Base-by-base conservation (phyloP, 2,113 vertebrate genomes). In the Odontesthes bonariensis region DNA sequence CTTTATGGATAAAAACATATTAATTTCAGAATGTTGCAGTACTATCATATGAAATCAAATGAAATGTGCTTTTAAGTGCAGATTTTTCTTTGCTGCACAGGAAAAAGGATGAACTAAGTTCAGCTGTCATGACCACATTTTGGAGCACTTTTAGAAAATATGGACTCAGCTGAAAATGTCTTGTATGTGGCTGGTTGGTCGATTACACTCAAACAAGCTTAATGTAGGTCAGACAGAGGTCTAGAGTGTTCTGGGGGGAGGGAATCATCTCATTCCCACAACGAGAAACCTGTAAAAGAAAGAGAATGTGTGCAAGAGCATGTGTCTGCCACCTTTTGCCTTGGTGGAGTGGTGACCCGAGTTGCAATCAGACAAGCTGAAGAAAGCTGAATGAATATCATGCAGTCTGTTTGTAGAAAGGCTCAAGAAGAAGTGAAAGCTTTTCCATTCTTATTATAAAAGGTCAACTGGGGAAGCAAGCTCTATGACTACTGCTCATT, bases 141-240 rank as follows among this genome's bases (percentile, higher is more conserved):
- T 51, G 14, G 51, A 78, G 74, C 40, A 57, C 54, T 75, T 78
- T 75, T 13, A 62, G 17, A 73, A 66, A 78, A 56, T 67, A 77
- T 60, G 40, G 33, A 77, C 70, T 35, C 5, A 2, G 32, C 52
- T 31, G 47, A 78, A 81, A 86, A 79, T 77, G 65, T 44, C 40
- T 79, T 84, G 72, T 78, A 63, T 69, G 35, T 81, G 69, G 46
- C 67, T 59, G 14, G 31, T 32, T 80, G 76, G 78, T 86, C 69
- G 59, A 85, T 85, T 82, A 79, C 62, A 73, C 75, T 83, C 67
- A 33, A 27, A 64, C 64, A 61, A 66, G 42, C 71, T 80, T 67
- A 76, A 73, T 66, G 70, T 74, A 68, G 78, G 77, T 80, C 80
- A 82, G 69, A 54, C 65, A 68, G 72, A 73, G 67, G 72, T 81